phyloP scores from a whole-genome alignment of 35 echinoderm and acorn worm genomes.

The Apostichopus parvimensis region DNA sequence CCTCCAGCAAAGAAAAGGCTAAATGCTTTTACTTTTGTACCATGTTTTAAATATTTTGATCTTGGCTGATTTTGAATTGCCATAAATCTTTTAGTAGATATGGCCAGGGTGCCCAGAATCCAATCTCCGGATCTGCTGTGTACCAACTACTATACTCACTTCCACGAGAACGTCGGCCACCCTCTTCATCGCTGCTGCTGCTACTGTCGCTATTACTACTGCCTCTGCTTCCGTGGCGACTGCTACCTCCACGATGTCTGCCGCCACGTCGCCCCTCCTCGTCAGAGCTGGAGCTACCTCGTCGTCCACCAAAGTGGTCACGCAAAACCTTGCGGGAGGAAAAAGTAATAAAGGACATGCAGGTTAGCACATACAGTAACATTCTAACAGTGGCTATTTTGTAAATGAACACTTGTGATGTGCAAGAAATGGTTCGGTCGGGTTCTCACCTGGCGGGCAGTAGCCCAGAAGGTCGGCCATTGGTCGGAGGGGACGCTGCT shows the following conservation, averaged over 20 bases:
- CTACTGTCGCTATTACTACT: not conserved
- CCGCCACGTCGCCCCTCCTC: not conserved
- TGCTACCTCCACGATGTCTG: not conserved
- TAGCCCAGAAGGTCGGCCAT: not conserved
- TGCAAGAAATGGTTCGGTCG: too few species aligned
- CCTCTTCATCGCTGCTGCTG: not conserved
- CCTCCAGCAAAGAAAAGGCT: not conserved
- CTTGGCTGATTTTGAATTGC: not conserved
- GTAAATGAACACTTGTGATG: too few species aligned
- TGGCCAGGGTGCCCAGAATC: too few species aligned
- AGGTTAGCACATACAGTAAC: too few species aligned
- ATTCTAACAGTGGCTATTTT: too few species aligned
- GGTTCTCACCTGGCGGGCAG: not conserved
- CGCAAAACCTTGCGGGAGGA: not conserved
- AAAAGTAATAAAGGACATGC: too few species aligned
- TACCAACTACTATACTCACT: not conserved
- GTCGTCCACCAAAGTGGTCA: not conserved
- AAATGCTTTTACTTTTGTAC: not conserved
- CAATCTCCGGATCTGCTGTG: too few species aligned
- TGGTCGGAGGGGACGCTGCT: conserved; percentile 1
- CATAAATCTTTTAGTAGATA: too few species aligned
- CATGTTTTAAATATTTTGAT: not conserved
- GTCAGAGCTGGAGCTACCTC: not conserved
- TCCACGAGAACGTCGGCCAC: not conserved
- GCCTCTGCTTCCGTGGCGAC: not conserved